A percentile compares a stretch with the other conserved stretches of the same genome.
Evolutionary conservation across 2,888 invertebrate genomes (phyloP).

Genomic region (Coelinius sp.): DNA sequence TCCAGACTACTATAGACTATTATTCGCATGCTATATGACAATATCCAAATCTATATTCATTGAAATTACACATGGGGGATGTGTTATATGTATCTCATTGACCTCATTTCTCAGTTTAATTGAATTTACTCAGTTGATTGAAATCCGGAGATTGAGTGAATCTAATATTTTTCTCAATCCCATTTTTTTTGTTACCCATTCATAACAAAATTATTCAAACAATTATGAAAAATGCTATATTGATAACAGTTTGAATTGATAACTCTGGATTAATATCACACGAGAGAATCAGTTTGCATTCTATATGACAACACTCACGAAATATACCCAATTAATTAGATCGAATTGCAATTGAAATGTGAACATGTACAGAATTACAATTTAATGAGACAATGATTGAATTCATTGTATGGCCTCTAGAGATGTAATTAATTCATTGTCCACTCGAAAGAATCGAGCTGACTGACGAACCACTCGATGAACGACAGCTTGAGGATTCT

Average conservation of each 20-base stretch:
- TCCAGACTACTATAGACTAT: constrained; percentile 24
- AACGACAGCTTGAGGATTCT: background rate
- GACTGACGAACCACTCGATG: background rate
- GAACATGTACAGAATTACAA: too few species aligned
- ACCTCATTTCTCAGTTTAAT: background rate
- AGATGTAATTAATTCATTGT: background rate
- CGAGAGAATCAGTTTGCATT: too few species aligned
- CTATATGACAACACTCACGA: too few species aligned
- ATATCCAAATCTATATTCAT: constrained; percentile 35
- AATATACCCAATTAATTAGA: too few species aligned
- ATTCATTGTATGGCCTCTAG: background rate
- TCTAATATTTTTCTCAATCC: background rate
- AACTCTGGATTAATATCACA: too few species aligned
- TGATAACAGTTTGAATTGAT: too few species aligned
- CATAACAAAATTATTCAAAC: too few species aligned
- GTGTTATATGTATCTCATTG: constrained; percentile 15
- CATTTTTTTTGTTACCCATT: background rate
- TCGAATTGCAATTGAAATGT: too few species aligned
- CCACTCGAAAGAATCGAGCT: background rate
- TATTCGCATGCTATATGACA: constrained; percentile 17
- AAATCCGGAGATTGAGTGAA: background rate
- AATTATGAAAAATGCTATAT: too few species aligned
- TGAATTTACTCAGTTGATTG: background rate
- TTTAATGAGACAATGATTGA: background rate
- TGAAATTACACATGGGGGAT: constrained; percentile 21